Evolutionary conservation across 2,113 vertebrate genomes (phyloP).

Genomic region (Pterocles orientalis): DNA sequence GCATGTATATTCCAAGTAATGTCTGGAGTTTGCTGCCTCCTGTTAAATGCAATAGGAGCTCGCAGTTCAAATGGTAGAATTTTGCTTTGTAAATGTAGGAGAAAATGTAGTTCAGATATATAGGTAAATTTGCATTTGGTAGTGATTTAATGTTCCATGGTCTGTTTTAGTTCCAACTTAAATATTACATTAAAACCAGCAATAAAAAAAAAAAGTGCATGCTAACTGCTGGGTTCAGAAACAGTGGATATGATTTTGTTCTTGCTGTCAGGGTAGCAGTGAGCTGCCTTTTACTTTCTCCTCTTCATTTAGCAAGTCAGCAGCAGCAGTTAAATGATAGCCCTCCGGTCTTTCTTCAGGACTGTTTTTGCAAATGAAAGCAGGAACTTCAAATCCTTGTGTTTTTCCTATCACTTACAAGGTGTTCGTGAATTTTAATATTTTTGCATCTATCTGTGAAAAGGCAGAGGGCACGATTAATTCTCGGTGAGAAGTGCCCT

Average conservation of each 20-base stretch:
- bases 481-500: background rate
- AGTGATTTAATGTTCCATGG: constrained; percentile 59
- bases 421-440: constrained; percentile 11
- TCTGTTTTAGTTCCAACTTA: constrained; percentile 64
- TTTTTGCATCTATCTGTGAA: background rate
- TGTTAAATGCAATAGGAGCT: constrained; percentile 48
- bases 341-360: constrained; percentile 39
- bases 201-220: background rate
- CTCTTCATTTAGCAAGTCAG: constrained; percentile 58
- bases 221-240: constrained; percentile 43
- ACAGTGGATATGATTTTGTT: constrained; percentile 34
- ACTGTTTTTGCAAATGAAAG: constrained; percentile 52
- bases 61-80: constrained; percentile 50
- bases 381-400: constrained; percentile 40
- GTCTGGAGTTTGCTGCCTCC: constrained; percentile 49
- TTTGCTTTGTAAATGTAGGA: constrained; percentile 66
- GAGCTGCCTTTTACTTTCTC: constrained; percentile 36
- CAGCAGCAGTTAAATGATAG: constrained; percentile 44
- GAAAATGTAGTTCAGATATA: constrained; percentile 56
- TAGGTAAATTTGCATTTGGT: constrained; percentile 68
- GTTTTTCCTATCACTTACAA: background rate
- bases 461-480: background rate
- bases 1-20: constrained; percentile 48
- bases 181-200: constrained; percentile 64
- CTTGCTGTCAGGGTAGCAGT: constrained; percentile 23